These are phyloP conservation scores for Pandemis corylana DNA, from an alignment of 2,888 invertebrate genomes.

Conservation along the genomic window DNA sequence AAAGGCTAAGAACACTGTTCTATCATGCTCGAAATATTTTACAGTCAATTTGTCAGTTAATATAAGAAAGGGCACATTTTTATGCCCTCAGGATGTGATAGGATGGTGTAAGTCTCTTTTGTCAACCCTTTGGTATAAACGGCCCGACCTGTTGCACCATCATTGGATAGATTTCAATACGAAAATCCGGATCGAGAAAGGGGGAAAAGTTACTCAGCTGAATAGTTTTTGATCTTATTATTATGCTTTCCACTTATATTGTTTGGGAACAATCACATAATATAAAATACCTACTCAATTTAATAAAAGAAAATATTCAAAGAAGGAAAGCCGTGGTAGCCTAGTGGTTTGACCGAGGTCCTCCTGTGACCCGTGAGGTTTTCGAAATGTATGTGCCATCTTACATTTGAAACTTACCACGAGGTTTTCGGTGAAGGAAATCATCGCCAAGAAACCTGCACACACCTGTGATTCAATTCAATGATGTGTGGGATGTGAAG, in stretches of 20 bases:
- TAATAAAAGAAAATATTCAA: too few species aligned
- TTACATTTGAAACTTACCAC: too few species aligned
- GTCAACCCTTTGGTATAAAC: conserved; percentile 32
- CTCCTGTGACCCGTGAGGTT: too few species aligned
- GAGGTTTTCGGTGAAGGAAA: too few species aligned
- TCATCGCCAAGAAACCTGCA: too few species aligned
- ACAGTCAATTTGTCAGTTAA: neutral
- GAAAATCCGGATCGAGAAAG: conserved; percentile 24
- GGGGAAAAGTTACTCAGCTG: conserved; percentile 5
- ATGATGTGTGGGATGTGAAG: too few species aligned
- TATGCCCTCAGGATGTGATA: conserved; percentile 3
- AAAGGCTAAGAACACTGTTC: neutral
- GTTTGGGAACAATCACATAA: neutral
- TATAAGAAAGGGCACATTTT: conserved; percentile 5
- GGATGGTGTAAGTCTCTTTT: conserved; percentile 1
- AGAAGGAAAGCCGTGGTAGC: too few species aligned
- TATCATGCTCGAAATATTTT: neutral
- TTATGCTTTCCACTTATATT: neutral
- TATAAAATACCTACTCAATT: too few species aligned
- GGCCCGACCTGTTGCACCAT: conserved; percentile 33
- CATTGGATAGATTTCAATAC: conserved; percentile 26
- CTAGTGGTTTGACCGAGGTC: too few species aligned
- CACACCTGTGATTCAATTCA: too few species aligned
- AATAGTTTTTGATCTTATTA: conserved; percentile 30
- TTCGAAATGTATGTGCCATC: too few species aligned